phyloP scores from a whole-genome alignment of 2,888 invertebrate genomes.

The Zaprionus lineosus region DNA sequence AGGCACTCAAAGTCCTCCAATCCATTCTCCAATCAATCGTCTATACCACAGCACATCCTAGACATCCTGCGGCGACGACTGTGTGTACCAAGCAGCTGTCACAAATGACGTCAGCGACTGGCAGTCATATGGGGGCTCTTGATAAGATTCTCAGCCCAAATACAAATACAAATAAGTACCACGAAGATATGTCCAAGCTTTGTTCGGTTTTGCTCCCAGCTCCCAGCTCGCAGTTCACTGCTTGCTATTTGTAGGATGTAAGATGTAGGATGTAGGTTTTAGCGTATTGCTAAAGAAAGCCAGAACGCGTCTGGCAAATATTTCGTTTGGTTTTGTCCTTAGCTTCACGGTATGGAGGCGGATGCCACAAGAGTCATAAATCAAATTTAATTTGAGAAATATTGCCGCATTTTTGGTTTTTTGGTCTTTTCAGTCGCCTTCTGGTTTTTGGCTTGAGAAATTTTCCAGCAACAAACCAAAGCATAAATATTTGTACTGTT shows the following conservation, averaged over 20 bases:
- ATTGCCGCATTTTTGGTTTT: slow-evolving; percentile 60
- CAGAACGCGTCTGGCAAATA: slow-evolving; percentile 41
- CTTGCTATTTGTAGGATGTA: no score
- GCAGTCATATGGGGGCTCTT: slow-evolving; percentile 45
- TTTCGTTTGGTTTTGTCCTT: slow-evolving; percentile 37
- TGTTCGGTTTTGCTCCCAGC: background rate
- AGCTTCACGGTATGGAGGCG: slow-evolving; percentile 5
- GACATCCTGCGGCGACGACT: slow-evolving; percentile 24
- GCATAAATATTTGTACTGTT: slow-evolving; percentile 50
- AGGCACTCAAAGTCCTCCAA: slow-evolving; percentile 23
- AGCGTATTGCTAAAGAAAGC: no score
- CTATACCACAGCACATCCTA: slow-evolving; percentile 29
- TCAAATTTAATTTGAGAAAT: slow-evolving; percentile 75
- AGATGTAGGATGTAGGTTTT: no score
- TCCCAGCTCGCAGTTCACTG: no score
- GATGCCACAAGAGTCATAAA: slow-evolving; percentile 61
- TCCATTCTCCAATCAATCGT: background rate
- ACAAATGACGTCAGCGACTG: slow-evolving; percentile 48
- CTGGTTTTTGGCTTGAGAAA: slow-evolving; percentile 1
- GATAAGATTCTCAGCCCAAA: slow-evolving; percentile 48
- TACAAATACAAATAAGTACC: slow-evolving; percentile 50
- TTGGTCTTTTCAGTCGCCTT: background rate
- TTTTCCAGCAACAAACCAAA: slow-evolving; percentile 38
- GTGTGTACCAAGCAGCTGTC: slow-evolving; percentile 8
- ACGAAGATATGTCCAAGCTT: slow-evolving; percentile 47